Percentiles rank a stretch among this genome's conserved stretches.
These are phyloP conservation scores for Leucophenga montana DNA, from an alignment of 2,888 invertebrate genomes.

Conservation along the genomic window DNA sequence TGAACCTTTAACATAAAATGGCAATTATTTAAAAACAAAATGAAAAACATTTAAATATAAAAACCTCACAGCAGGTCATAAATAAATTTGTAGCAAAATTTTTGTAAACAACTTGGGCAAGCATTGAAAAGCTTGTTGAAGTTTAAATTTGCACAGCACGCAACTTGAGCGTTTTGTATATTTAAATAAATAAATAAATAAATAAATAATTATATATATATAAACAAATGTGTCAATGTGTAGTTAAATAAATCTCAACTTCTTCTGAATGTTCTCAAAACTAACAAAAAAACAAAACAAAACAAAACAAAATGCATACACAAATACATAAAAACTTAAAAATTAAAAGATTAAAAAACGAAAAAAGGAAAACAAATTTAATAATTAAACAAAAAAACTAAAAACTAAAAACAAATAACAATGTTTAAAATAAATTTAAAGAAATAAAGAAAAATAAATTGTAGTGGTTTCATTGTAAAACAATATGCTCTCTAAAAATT, in stretches of 20 bases:
- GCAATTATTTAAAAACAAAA: constrained; percentile 26
- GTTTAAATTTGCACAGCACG: constrained; percentile 1
- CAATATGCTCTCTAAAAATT: constrained; percentile 49
- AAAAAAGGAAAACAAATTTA: too few relatives aligned
- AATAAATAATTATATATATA: constrained; percentile 16
- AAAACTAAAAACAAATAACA: constrained; percentile 10
- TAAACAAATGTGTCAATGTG: constrained; percentile 58
- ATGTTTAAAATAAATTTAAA: constrained; percentile 25
- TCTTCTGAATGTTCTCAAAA: constrained; percentile 62
- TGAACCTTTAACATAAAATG: constrained; percentile 17
- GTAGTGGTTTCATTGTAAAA: constrained; percentile 68
- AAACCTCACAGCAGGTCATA: not conserved
- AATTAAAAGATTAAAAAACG: constrained; percentile 17
- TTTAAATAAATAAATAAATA: constrained; percentile 7
- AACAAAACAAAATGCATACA: constrained; percentile 47
- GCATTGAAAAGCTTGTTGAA: constrained; percentile 30
- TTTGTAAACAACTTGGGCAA: constrained; percentile 53
- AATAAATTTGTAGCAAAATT: constrained; percentile 53
- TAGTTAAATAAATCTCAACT: constrained; percentile 68
- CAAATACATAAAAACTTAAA: constrained; percentile 12
- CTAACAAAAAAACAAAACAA: constrained; percentile 10
- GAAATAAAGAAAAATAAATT: constrained; percentile 33
- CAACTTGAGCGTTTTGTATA: constrained; percentile 19
- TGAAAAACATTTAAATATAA: constrained; percentile 30
- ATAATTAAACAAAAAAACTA: constrained; percentile 11